phyloP scores from a whole-genome alignment of 2,113 vertebrate genomes.

The Euleptes europaea region DNA sequence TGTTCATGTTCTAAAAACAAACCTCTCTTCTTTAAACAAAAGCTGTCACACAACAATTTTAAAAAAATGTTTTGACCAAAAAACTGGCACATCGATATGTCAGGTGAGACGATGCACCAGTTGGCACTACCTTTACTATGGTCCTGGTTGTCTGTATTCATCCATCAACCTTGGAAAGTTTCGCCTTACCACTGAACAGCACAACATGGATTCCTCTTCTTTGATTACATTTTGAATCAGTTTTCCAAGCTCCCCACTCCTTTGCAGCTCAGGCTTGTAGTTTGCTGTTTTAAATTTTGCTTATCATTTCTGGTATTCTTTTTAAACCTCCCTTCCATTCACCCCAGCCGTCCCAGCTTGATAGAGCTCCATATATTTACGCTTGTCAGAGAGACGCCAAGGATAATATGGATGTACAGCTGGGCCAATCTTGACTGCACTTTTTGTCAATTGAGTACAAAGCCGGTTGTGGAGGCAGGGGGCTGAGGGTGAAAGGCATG shows the following conservation, averaged over 20 bases:
- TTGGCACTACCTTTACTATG: too few species aligned
- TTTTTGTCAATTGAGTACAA: constrained; percentile 21
- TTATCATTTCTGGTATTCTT: background rate
- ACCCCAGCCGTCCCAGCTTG: constrained; percentile 46
- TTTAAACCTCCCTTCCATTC: background rate
- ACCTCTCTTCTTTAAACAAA: too few species aligned
- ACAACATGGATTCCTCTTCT: background rate
- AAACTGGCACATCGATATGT: too few species aligned
- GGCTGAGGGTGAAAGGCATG: background rate
- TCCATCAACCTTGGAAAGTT: background rate
- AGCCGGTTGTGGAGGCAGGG: background rate
- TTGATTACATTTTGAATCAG: background rate
- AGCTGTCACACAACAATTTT: too few species aligned
- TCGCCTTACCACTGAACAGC: background rate
- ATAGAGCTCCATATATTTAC: constrained; percentile 32
- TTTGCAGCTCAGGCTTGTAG: background rate
- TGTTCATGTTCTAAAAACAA: too few species aligned
- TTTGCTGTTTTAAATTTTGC: constrained; percentile 1
- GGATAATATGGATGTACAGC: constrained; percentile 32
- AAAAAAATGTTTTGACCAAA: too few species aligned
- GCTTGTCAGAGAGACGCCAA: constrained; percentile 45
- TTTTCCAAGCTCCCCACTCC: background rate
- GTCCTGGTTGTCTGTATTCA: background rate
- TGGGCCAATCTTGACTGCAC: background rate
- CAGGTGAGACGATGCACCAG: too few species aligned